These are phyloP conservation scores for Syndactyla subalaris DNA, from an alignment of 2,797 vertebrate genomes.

Conservation along the genomic window DNA sequence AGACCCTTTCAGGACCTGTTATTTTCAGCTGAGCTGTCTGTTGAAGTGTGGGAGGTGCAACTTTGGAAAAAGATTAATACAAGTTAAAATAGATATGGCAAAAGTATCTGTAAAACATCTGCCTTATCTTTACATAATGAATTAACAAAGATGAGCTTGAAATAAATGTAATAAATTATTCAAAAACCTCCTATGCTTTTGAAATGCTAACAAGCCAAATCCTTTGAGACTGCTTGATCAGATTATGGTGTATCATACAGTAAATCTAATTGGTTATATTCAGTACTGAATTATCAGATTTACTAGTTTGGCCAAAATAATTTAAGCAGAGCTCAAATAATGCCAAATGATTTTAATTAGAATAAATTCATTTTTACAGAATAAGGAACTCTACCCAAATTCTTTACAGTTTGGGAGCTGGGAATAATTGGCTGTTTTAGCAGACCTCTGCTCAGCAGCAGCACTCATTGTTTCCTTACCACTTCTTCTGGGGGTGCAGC, in stretches of 20 bases:
- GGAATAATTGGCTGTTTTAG: neutral
- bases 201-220: constrained; percentile 52
- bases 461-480: neutral
- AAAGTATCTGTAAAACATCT: constrained; percentile 41
- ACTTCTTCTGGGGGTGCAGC: neutral
- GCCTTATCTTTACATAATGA: constrained; percentile 43
- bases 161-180: constrained; percentile 66
- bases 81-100: constrained; percentile 11
- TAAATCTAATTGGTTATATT: constrained; percentile 16
- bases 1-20: neutral
- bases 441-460: neutral
- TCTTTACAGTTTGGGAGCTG: neutral
- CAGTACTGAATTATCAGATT: constrained; percentile 5
- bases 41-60: neutral
- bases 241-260: neutral
- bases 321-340: neutral
- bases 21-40: neutral
- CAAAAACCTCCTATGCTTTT: constrained; percentile 24
- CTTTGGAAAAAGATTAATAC: neutral
- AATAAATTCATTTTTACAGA: neutral
- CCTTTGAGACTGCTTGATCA: constrained; percentile 14
- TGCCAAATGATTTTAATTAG: neutral
- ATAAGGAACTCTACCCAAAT: neutral
- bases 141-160: constrained; percentile 48
- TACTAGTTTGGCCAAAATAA: constrained; percentile 10